Evolutionary conservation across 2,113 vertebrate genomes (phyloP), one percentile per base, ranked within the genome.

Genomic region (Eleginops maclovinus): DNA sequence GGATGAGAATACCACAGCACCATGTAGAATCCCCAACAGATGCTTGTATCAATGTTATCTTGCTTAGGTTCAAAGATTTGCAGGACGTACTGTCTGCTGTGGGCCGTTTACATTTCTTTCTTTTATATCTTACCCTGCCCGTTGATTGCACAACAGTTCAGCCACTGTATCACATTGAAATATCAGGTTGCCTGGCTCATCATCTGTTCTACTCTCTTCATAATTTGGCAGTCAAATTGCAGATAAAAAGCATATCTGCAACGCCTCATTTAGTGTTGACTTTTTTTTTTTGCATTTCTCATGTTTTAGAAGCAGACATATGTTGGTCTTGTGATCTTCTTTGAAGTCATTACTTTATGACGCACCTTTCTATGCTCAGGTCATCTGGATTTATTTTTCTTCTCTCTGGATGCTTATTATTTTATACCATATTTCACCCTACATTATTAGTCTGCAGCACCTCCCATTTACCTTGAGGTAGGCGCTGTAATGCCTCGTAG

Each of bases 401-500:
- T 61, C 28, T 19, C 36, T 16, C 15, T 71, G 26, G 3, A 24
- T 21, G 31, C 62, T 62, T 62, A 55, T 81, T 63, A 22, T 68
- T 60, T 72, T 67, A 60, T 53, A 79, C 65, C 46, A 53, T 63
- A 63, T 72, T 81, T 10, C 47, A 47, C 59, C 50, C 47, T 8
- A n/a, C 64, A 77, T 43, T 21, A 16, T 54, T 24, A 5, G 56
- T 81, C 67, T 68, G 76, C 71, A 59, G 68, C 4, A 55, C 60
- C 77, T 64, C 79, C 71, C 72, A 12, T 64, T 82, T 65, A 65
- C 54, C 51, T 28, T n/a, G 60, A 79, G 61, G 53, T 67, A 10
- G 21, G 5, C 14, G 28, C 59, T 36, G 70, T 47, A 26, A 21
- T 28, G n/a, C 53, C 47, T 31, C 13, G 19, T 22, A 67, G 64